A percentile compares a stretch with the other conserved stretches of the same genome.
These are phyloP conservation scores for Menura novaehollandiae DNA, from an alignment of 2,113 vertebrate genomes.

Conservation along the genomic window DNA sequence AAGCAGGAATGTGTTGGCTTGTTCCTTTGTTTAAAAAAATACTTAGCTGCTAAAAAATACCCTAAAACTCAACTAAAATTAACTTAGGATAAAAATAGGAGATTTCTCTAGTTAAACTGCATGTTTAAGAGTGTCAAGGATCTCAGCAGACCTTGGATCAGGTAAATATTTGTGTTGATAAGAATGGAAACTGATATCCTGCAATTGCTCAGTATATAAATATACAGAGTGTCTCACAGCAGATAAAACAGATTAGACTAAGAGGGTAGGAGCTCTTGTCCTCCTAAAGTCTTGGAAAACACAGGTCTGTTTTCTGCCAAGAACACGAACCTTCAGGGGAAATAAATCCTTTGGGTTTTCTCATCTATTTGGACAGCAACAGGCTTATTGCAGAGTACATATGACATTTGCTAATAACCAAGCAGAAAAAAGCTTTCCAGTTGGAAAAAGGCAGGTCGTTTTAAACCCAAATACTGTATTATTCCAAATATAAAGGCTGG, in stretches of 20 bases:
- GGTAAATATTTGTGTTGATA: constrained; percentile 59
- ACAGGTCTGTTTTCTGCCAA: neutral
- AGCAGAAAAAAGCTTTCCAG: neutral
- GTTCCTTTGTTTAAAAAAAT: neutral
- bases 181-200: constrained; percentile 29
- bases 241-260: constrained; percentile 18
- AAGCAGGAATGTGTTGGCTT: neutral
- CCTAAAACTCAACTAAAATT: neutral
- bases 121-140: neutral
- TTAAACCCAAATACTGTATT: neutral
- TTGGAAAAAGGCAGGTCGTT: neutral
- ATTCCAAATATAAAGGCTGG: neutral
- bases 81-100: neutral
- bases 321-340: neutral
- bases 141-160: constrained; percentile 34
- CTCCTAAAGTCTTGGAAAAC: neutral
- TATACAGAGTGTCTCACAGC: neutral
- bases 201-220: constrained; percentile 23
- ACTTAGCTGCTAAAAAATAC: neutral
- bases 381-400: neutral
- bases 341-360: neutral
- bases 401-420: neutral
- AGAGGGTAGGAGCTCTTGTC: neutral
- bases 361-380: neutral
- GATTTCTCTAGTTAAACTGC: neutral